Percentiles rank a stretch among this genome's conserved stretches.
These are phyloP conservation scores for Balanococcus diminutus DNA, from an alignment of 2,888 invertebrate genomes.

Conservation along the genomic window DNA sequence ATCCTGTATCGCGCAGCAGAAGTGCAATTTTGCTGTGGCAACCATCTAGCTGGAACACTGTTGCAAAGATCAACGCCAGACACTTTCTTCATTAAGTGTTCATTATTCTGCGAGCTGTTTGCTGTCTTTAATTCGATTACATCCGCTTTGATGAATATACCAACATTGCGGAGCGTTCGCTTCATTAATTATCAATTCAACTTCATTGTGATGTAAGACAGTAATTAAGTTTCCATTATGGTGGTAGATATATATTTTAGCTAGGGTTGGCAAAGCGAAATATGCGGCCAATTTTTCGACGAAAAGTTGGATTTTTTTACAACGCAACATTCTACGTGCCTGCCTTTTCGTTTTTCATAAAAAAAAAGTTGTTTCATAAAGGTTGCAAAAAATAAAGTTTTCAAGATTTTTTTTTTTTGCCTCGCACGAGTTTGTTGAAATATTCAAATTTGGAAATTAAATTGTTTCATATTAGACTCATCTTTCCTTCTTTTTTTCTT, in stretches of 20 bases:
- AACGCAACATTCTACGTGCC: neutral
- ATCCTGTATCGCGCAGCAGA: too few species aligned
- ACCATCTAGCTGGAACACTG: neutral
- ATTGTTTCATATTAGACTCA: too few species aligned
- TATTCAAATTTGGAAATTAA: too few species aligned
- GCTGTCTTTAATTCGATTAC: constrained; percentile 40
- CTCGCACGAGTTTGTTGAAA: too few species aligned
- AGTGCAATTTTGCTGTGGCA: neutral
- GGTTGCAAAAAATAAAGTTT: too few species aligned
- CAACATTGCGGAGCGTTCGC: constrained; percentile 24
- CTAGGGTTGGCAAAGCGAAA: neutral
- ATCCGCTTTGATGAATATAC: constrained; percentile 36
- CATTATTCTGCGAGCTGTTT: constrained; percentile 35
- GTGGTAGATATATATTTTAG: neutral
- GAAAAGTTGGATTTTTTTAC: too few species aligned
- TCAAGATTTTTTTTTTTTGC: too few species aligned
- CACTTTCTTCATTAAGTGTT: constrained; percentile 33
- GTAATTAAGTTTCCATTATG: constrained; percentile 43
- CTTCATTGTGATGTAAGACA: constrained; percentile 40
- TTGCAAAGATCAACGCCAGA: neutral
- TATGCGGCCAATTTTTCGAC: neutral
- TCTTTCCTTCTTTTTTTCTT: too few species aligned
- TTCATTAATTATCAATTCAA: constrained; percentile 36
- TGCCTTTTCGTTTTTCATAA: neutral
- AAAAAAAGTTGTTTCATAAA: too few species aligned